Evolutionary conservation across 2,888 invertebrate species (phyloP), one percentile per base, ranked within the genome.

Genomic region (Syritta pipiens): DNA sequence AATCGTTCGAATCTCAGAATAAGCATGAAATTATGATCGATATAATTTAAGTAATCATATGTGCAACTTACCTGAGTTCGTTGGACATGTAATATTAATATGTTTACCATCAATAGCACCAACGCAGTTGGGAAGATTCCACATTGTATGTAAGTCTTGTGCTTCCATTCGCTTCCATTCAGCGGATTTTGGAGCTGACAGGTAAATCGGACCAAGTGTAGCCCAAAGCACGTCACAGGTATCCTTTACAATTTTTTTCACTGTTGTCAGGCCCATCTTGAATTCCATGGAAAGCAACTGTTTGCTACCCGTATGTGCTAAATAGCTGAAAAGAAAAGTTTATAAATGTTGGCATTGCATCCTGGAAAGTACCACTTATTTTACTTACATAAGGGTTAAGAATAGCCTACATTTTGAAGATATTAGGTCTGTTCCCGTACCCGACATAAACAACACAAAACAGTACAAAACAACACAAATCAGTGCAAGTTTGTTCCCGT

Each of bases 281-380:
- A 48, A 48, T 5, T 14, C 30, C 17, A 48, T 9, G 0, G 12
- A 28, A 46, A 46, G 26, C 14, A 46, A 3, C 9, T 48, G 17
- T n/a, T 48, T 49, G 30, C 49, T 49, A 10, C 17, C 49, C 28
- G 10, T 19, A 19, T 49, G 14, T 49, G 49, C 28, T n/a, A 49
- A 49, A 28, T 49, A 49, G 2, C 10, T 49, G 30, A 30, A 49
- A 19, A n/a, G 30, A 49, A 28, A 28, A 28, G 7, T 28, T 4
- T 28, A 28, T 9, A 28, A 7, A 28, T 9, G 28, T n/a, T n/a
- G n/a, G n/a, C n/a, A n/a, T n/a, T n/a, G n/a, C n/a, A n/a, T 28
- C 9, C 3, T 6, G n/a, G n/a, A n/a, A 2, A 28, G 28, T 2
- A 4, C 1, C 7, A 28, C 3, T 0, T 28, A 28, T 28, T 0